A percentile compares a stretch with the other conserved stretches of the same genome.
phyloP scores from a whole-genome alignment of 2,888 invertebrate species.

The Rosalia funebris region DNA sequence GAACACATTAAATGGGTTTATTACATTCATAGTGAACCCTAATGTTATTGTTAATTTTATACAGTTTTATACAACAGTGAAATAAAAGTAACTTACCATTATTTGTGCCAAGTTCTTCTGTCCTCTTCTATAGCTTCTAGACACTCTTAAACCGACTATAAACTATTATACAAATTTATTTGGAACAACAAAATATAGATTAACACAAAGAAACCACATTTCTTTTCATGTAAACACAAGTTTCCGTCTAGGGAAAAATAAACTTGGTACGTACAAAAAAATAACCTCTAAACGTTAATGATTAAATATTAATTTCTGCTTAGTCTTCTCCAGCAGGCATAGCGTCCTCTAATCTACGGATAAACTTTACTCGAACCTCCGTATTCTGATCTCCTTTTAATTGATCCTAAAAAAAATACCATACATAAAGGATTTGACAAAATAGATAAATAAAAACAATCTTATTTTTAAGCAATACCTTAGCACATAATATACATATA shows the following conservation, averaged over 20 bases:
- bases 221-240: no score
- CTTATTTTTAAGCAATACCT: no score
- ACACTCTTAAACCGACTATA: no score
- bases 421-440: background rate
- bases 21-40: constrained; percentile 32
- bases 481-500: no score
- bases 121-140: background rate
- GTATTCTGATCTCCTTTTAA: constrained; percentile 94
- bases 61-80: constrained; percentile 4
- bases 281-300: no score
- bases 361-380: constrained; percentile 93
- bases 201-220: no score
- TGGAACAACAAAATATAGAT: no score
- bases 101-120: background rate
- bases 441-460: no score
- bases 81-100: constrained; percentile 13
- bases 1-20: constrained; percentile 33
- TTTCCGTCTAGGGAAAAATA: no score
- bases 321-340: constrained; percentile 99
- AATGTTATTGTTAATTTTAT: constrained; percentile 6
- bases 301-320: no score
- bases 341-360: constrained; percentile 94
- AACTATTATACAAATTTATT: no score
- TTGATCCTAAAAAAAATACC: constrained; percentile 77
- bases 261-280: no score